These are phyloP conservation scores for Papilio dardanus DNA, from an alignment of 1,140 invertebrate species.

Conservation along the genomic window DNA sequence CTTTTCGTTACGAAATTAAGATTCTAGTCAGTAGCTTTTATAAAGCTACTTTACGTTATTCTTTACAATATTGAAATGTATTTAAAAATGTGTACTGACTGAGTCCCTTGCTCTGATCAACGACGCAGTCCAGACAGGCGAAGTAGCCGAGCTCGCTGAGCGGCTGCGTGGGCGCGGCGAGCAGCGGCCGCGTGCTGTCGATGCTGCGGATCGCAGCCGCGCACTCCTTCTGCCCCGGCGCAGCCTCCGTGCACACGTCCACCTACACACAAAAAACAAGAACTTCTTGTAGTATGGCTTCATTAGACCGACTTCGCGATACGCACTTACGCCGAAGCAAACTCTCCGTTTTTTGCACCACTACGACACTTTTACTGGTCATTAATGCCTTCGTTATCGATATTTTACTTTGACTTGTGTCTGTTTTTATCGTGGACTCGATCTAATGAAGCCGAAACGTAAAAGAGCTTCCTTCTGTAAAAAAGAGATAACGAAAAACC, in stretches of 20 bases:
- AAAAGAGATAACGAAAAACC: not conserved
- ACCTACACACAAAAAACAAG: slow-evolving; percentile 69
- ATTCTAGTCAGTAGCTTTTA: no score
- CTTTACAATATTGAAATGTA: slow-evolving; percentile 43
- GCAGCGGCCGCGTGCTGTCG: slow-evolving; percentile 90
- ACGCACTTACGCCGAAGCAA: no score
- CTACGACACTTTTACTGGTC: no score
- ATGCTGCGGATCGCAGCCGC: slow-evolving; percentile 98
- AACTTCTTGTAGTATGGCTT: not conserved
- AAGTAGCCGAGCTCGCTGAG: slow-evolving; percentile 95
- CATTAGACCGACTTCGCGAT: no score
- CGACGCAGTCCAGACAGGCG: slow-evolving; percentile 96
- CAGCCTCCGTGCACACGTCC: slow-evolving; percentile 91
- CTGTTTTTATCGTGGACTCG: no score
- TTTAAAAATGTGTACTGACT: slow-evolving; percentile 70
- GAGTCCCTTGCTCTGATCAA: slow-evolving; percentile 95
- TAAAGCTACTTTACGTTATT: no score
- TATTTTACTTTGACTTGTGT: no score
- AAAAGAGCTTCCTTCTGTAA: no score
- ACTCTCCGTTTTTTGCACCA: no score
- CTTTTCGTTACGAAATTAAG: no score
- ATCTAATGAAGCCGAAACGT: no score
- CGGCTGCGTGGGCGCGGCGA: slow-evolving; percentile 94
- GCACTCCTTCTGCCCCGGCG: slow-evolving; percentile 97
- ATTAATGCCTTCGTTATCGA: no score